These are phyloP conservation scores for Musca domestica DNA, from an alignment of 1,140 invertebrate genomes.

Conservation along the genomic window DNA sequence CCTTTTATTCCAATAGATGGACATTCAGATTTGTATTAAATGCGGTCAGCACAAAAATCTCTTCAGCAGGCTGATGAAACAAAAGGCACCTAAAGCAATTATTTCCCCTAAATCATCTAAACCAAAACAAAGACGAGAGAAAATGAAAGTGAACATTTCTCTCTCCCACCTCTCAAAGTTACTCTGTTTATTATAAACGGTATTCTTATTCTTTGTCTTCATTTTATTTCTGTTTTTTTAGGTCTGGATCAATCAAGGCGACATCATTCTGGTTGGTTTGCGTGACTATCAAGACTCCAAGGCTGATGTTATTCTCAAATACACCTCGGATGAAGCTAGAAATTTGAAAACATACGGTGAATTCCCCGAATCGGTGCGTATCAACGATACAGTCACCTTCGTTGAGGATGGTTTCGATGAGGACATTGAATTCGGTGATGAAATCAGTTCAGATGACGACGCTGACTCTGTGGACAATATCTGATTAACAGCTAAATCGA, in stretches of 20 bases:
- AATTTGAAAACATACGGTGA: constrained; percentile 99
- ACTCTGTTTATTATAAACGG: no score
- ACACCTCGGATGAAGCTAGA: constrained; percentile 97
- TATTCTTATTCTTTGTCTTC: no score
- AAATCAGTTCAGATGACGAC: constrained; percentile 84
- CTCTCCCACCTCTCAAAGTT: no score
- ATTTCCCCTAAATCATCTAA: no score
- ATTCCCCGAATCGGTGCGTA: constrained; percentile 95
- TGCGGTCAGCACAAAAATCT: no score
- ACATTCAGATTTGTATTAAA: no score
- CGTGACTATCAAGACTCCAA: constrained; percentile 99
- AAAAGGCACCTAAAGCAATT: no score
- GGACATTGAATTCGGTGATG: constrained; percentile 93
- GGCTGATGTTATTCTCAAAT: constrained; percentile 99
- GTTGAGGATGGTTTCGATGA: constrained; percentile 92
- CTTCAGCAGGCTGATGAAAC: no score
- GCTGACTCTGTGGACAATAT: constrained; percentile 73
- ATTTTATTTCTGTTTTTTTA: constrained; percentile 32
- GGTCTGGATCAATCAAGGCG: constrained; percentile 98
- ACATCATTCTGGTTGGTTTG: constrained; percentile 95
- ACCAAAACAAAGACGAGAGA: no score
- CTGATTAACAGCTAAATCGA: constrained; percentile 39
- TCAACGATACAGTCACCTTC: constrained; percentile 92
- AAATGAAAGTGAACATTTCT: no score
- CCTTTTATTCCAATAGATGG: no score